phyloP scores from a whole-genome alignment of 2,113 vertebrate genomes.

The Oreochromis spilurus region DNA sequence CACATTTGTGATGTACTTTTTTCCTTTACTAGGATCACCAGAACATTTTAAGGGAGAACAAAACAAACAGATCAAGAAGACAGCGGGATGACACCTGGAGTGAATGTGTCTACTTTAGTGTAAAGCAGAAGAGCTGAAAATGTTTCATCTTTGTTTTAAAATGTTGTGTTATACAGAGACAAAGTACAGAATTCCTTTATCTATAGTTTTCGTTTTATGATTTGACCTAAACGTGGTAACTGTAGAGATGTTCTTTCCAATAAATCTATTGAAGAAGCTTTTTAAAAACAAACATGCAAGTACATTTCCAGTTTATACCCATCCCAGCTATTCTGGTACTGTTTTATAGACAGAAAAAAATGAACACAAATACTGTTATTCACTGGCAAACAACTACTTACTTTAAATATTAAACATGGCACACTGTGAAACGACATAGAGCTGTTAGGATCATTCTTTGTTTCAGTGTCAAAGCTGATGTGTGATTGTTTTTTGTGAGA shows the following conservation, averaged over 20 bases:
- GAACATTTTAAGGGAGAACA: neutral
- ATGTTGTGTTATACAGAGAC: neutral
- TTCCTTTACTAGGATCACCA: neutral
- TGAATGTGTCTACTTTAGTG: neutral
- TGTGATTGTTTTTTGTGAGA: fast-evolving
- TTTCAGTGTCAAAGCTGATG: neutral
- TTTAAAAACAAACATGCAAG: neutral
- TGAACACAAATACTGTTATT: fast-evolving
- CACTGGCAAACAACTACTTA: neutral
- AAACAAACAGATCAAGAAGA: neutral
- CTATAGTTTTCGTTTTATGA: fast-evolving
- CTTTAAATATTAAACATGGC: neutral
- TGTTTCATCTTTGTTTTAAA: neutral
- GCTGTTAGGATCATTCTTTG: neutral
- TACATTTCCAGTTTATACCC: neutral
- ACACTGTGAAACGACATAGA: fast-evolving
- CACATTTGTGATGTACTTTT: fast-evolving
- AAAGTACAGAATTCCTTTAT: neutral
- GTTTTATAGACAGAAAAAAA: neutral
- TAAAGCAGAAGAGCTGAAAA: neutral
- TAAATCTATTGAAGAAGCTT: fast-evolving
- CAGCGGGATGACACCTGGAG: neutral
- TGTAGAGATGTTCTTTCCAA: neutral
- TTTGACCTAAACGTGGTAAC: fast-evolving
- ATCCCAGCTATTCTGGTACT: neutral